Evolutionary conservation across 2,888 invertebrate genomes (phyloP).

Genomic region (Dendrolimus pini): DNA sequence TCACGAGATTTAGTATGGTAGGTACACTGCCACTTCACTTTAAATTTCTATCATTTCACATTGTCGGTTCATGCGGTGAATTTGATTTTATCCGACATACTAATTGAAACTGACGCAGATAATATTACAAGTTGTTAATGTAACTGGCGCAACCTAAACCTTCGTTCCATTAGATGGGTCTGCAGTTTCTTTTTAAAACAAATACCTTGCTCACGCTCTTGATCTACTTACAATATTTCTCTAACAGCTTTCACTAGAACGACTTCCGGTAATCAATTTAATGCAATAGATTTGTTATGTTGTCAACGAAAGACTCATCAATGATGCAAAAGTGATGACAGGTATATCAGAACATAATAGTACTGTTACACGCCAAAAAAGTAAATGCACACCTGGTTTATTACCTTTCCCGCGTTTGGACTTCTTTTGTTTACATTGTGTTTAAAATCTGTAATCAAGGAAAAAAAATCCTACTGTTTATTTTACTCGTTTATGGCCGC

Average conservation of each 20-base stretch:
- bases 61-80: neutral
- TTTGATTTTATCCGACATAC: neutral
- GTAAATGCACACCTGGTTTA: too few species aligned
- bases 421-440: too few species aligned
- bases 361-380: too few species aligned
- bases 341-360: too few species aligned
- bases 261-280: conserved; percentile 13
- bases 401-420: too few species aligned
- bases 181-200: neutral
- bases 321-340: neutral
- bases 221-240: conserved; percentile 5
- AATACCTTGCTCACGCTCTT: conserved; percentile 2
- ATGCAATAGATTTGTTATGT: neutral
- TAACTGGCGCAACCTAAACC: neutral
- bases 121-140: neutral
- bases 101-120: neutral
- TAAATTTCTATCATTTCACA: neutral
- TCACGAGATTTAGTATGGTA: too few species aligned
- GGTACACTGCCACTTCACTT: too few species aligned
- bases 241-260: conserved; percentile 20
- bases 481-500: too few species aligned
- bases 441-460: too few species aligned
- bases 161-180: neutral
- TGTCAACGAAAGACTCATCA: neutral
- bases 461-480: too few species aligned